Conservation (phyloP, 1,140 invertebrate species). For the Sweltsa coloradensis region DNA sequence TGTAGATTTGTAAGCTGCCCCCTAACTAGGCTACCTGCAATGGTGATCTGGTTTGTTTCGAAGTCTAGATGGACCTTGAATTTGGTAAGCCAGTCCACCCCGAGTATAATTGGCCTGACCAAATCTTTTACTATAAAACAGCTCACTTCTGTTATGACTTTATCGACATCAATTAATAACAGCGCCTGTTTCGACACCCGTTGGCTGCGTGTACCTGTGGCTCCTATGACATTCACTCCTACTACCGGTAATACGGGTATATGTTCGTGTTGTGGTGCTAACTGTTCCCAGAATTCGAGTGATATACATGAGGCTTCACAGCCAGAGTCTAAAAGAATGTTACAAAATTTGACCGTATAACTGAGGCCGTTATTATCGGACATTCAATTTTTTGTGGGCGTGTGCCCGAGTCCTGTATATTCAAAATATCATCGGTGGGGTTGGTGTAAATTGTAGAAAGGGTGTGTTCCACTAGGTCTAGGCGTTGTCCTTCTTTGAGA, state of each 20-base stretch:
- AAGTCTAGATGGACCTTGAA: neutral
- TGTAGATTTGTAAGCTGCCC: neutral
- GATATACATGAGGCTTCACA: too few species aligned
- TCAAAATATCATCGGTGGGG: too few species aligned
- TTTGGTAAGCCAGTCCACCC: neutral
- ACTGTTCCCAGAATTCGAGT: too few species aligned
- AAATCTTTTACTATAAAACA: neutral
- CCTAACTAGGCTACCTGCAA: neutral
- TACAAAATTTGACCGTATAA: too few species aligned
- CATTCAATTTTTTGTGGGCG: too few species aligned
- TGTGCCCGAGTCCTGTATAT: too few species aligned
- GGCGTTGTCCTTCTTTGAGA: too few species aligned
- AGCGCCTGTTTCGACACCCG: neutral
- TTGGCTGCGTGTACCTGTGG: neutral
- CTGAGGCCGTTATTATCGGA: too few species aligned
- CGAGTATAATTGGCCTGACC: neutral
- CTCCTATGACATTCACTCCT: neutral
- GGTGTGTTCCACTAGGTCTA: too few species aligned
- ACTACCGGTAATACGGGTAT: neutral
- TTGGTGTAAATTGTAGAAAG: too few species aligned
- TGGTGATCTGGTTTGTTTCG: neutral
- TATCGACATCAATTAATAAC: neutral
- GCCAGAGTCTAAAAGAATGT: too few species aligned
- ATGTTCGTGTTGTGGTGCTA: too few species aligned
- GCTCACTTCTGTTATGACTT: neutral